These are phyloP conservation scores for Uromys caudimaculatus DNA, from an alignment of 2,797 vertebrate genomes.

Conservation along the genomic window DNA sequence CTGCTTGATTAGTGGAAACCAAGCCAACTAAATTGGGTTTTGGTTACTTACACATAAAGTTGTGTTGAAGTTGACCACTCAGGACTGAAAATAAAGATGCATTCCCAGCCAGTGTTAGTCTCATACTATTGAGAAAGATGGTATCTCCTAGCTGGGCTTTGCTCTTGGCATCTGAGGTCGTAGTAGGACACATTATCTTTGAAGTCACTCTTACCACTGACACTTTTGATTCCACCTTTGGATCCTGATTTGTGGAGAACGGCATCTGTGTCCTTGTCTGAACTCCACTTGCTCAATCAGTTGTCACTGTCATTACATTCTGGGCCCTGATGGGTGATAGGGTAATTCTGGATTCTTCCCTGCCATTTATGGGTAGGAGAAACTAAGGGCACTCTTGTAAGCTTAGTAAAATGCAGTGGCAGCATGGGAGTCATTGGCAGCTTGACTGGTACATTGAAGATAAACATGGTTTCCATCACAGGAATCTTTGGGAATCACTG, in stretches of 20 bases:
- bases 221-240: not conserved
- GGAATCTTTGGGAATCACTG: not conserved
- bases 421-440: not conserved
- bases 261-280: not conserved
- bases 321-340: not conserved
- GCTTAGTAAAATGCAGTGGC: not conserved
- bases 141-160: not conserved
- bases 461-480: no score
- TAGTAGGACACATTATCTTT: not conserved
- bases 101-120: not conserved
- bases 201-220: not conserved
- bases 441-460: not conserved
- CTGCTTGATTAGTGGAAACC: not conserved
- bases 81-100: not conserved
- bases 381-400: not conserved
- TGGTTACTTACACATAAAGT: not conserved
- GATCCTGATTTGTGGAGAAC: not conserved
- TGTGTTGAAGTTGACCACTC: not conserved
- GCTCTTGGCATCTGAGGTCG: not conserved
- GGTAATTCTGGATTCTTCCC: not conserved
- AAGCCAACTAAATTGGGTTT: not conserved
- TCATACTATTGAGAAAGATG: not conserved
- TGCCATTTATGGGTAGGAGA: no score
- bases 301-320: not conserved
- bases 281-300: not conserved